Base-by-base conservation (phyloP, 2,113 vertebrate genomes). In the Corythornis vintsioides region DNA sequence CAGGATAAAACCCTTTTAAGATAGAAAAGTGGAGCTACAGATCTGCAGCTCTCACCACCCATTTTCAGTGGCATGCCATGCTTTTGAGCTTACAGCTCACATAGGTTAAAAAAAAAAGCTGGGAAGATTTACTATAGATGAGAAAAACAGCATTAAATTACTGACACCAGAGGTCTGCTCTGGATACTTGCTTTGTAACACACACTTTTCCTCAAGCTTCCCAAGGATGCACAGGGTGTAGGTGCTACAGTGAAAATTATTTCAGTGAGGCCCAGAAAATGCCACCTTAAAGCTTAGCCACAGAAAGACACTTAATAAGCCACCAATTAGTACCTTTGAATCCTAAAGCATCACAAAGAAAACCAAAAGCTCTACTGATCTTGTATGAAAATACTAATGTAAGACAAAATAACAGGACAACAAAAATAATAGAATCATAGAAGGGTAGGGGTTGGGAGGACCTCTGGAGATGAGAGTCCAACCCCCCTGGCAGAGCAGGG, bases 21-120 rank as follows among this genome's bases (percentile, higher is more conserved):
- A 47, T 4, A 45, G 4, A 12, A 3, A 80, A 75, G 26, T 40
- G 40, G 81, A 1, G 7, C 33, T 65, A 25, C 0, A 0, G 26
- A 59, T 45, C 25, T 53, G 40, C 43, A 64, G 21, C n/a, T 72
- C 1, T n/a, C 84, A 57, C 22, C 65, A 63, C 14, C 12, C 2
- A 6, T 45, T n/a, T 40, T 56, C 40, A 64, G 43, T 12, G 11
- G 22, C 65, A 35, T 25, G 22, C 25, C 18, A 47, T 12, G 15
- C 1, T 1, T 67, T 28, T 76, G 35, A 65, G 24, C 43, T 50
- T 55, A 9, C 2, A 63, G 76, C 10, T 69, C 25, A 29, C 12
- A 40, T 3, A 43, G 15, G 9, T 1, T 2, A 81, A 70, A 57
- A 18, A 15, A 35, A 42, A 55, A 35, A 26, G 2, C 25, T 65